Evolutionary conservation across 2,888 invertebrate genomes (phyloP).

Genomic region (Periphyllus acericola): DNA sequence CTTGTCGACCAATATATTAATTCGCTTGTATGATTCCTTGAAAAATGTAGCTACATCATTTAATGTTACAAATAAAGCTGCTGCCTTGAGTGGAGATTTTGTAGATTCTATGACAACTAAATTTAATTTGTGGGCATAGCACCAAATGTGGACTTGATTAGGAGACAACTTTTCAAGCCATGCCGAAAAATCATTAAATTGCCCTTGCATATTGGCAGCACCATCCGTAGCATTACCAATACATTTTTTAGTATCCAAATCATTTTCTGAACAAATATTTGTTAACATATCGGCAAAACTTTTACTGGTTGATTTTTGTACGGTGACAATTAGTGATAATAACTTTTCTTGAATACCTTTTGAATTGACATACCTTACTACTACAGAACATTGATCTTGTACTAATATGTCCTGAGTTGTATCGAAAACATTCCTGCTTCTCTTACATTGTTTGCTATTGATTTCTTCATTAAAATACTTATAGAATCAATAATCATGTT

Average conservation of each 20-base stretch:
- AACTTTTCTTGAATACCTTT: neutral
- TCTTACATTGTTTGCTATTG: neutral
- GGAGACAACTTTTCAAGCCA: constrained; percentile 2
- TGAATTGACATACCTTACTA: neutral
- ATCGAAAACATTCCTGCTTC: constrained; percentile 4
- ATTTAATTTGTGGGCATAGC: neutral
- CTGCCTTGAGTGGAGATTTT: constrained; percentile 7
- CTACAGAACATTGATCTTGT: neutral
- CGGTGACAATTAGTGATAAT: neutral
- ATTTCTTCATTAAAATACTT: constrained; percentile 2
- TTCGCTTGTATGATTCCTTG: neutral
- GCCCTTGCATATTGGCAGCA: constrained; percentile 10
- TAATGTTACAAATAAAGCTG: neutral
- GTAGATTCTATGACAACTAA: constrained; percentile 2
- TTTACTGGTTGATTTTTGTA: neutral
- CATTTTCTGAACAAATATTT: neutral
- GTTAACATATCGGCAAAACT: neutral
- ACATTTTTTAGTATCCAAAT: constrained; percentile 10
- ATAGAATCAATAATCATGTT: constrained; percentile 8
- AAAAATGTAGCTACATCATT: constrained; percentile 15
- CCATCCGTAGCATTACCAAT: constrained; percentile 5
- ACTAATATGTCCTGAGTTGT: neutral
- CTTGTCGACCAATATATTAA: neutral
- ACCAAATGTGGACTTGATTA: neutral
- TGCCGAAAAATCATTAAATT: neutral